These are phyloP conservation scores for Barbus barbus DNA, from an alignment of 2,113 vertebrate species.

Conservation along the genomic window DNA sequence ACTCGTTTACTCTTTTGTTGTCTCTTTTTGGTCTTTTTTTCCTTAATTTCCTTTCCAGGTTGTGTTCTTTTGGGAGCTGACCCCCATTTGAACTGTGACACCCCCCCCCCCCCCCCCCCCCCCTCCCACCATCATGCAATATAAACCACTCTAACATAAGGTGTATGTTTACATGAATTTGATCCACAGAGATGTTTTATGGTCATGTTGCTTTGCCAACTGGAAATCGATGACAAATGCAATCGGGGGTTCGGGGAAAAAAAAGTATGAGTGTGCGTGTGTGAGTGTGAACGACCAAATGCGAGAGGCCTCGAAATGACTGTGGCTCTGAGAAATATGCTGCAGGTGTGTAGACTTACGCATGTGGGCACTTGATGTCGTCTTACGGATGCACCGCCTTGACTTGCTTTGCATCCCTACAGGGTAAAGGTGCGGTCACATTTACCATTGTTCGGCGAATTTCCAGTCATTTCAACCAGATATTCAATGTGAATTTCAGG, in stretches of 20 bases:
- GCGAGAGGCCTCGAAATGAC: slow-evolving; percentile 47
- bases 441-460: background rate
- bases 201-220: slow-evolving; percentile 62
- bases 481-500: background rate
- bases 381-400: slow-evolving; percentile 63
- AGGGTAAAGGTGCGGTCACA: slow-evolving; percentile 23
- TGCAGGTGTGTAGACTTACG: slow-evolving; percentile 61
- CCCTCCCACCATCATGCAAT: slow-evolving; percentile 71
- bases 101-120: slow-evolving; percentile 48
- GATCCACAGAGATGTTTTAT: slow-evolving; percentile 69
- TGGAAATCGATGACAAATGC: slow-evolving; percentile 64
- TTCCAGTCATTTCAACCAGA: background rate
- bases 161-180: slow-evolving; percentile 82
- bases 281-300: slow-evolving; percentile 58
- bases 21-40: slow-evolving; percentile 64
- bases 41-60: slow-evolving; percentile 65
- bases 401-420: slow-evolving; percentile 50
- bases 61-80: slow-evolving; percentile 73
- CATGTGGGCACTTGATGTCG: slow-evolving; percentile 67
- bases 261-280: slow-evolving; percentile 12
- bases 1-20: slow-evolving; percentile 72
- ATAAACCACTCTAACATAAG: slow-evolving; percentile 79
- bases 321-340: slow-evolving; percentile 64
- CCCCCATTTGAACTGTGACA: slow-evolving; percentile 70
- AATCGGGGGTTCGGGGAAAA: slow-evolving; percentile 55